Evolutionary conservation across 1,140 invertebrate genomes (phyloP).

Genomic region (Drosophila watanabei): DNA sequence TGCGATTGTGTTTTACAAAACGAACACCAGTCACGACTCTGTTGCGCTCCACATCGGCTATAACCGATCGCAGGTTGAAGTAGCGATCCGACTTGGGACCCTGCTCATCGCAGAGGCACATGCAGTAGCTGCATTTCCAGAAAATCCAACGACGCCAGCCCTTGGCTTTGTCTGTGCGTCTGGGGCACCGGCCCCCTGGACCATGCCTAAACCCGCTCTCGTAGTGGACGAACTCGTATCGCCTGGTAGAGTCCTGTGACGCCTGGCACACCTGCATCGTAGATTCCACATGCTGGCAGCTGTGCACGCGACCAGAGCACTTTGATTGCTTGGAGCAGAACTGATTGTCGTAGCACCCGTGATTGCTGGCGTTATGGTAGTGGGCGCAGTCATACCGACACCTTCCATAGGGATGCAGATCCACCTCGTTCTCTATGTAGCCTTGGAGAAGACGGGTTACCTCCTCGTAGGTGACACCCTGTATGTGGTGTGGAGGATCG

Average conservation of each 20-base stretch:
- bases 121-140: conserved; percentile 93
- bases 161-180: conserved; percentile 89
- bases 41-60: conserved; percentile 89
- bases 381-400: conserved; percentile 93
- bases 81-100: conserved; percentile 90
- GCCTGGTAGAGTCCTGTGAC: conserved; percentile 86
- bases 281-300: conserved; percentile 93
- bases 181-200: conserved; percentile 86
- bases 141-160: conserved; percentile 94
- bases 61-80: conserved; percentile 90
- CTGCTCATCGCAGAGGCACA: conserved; percentile 94
- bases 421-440: conserved; percentile 95
- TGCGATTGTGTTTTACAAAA: conserved; percentile 90
- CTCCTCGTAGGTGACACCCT: conserved; percentile 90
- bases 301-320: conserved; percentile 91
- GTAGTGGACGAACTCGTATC: conserved; percentile 94
- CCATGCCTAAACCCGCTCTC: conserved; percentile 90
- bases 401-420: conserved; percentile 90
- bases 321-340: conserved; percentile 89
- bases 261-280: conserved; percentile 93
- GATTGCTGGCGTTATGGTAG: conserved; percentile 89
- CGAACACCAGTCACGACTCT: conserved; percentile 90
- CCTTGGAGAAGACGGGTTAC: conserved; percentile 93
- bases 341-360: conserved; percentile 87
- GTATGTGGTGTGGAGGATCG: conserved; percentile 87